Conservation (phyloP, 2,113 vertebrate species). For the Leucopternis melanops region DNA sequence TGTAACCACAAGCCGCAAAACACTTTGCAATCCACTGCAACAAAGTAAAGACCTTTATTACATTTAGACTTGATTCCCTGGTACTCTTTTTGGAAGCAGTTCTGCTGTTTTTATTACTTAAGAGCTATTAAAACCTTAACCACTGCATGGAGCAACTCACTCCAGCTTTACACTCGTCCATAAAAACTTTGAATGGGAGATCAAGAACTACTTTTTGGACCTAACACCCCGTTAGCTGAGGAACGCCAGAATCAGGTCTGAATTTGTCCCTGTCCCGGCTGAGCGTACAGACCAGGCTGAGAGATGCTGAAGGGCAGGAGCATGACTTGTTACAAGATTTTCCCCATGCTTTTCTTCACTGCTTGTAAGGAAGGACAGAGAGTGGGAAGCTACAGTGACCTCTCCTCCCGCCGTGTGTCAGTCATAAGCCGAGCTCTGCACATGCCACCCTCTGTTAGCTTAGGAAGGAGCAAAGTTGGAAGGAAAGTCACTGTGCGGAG, state of each 20-base stretch:
- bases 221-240: neutral
- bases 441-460: neutral
- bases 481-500: neutral
- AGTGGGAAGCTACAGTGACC: neutral
- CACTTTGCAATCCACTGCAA: neutral
- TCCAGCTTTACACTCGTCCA: conserved; percentile 27
- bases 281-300: neutral
- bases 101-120: conserved; percentile 46
- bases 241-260: neutral
- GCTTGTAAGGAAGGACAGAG: neutral
- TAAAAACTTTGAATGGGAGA: conserved; percentile 9
- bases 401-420: neutral
- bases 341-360: neutral
- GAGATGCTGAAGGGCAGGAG: neutral
- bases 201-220: neutral
- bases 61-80: conserved; percentile 33
- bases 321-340: neutral
- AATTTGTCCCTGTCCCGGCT: neutral
- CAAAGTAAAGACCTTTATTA: conserved; percentile 33
- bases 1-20: conserved; percentile 45
- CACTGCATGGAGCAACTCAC: neutral
- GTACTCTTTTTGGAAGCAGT: conserved; percentile 41
- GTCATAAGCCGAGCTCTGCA: neutral
- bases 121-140: conserved; percentile 53
- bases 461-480: neutral